These are phyloP conservation scores for Torymus texanus DNA, from an alignment of 2,888 invertebrate species.

Conservation along the genomic window DNA sequence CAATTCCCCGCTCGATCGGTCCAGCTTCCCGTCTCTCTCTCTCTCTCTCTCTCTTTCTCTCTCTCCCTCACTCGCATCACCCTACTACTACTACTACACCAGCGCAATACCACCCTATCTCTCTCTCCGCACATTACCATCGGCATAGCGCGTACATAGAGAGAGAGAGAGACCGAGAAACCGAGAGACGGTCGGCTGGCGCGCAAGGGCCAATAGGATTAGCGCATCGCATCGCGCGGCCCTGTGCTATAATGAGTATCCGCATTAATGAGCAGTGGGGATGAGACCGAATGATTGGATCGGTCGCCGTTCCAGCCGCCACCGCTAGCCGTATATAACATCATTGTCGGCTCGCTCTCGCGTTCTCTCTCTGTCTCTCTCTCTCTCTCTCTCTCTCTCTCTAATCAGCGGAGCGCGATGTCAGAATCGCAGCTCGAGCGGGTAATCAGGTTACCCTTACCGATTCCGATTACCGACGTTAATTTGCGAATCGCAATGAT, in stretches of 20 bases:
- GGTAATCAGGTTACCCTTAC: conserved; percentile 71
- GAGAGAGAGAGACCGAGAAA: too few species aligned
- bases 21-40: too few species aligned
- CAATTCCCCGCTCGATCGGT: too few species aligned
- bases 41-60: too few species aligned
- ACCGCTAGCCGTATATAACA: conserved; percentile 58
- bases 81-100: too few species aligned
- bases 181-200: too few species aligned
- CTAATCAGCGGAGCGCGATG: conserved; percentile 69
- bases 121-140: background rate
- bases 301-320: conserved; percentile 57
- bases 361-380: conserved; percentile 55
- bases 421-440: conserved; percentile 67
- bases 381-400: conserved; percentile 53
- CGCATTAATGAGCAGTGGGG: conserved; percentile 64
- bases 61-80: too few species aligned
- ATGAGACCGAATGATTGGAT: conserved; percentile 58
- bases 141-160: background rate
- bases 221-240: conserved; percentile 56
- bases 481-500: conserved; percentile 72
- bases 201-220: conserved; percentile 59
- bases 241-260: conserved; percentile 62
- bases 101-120: too few species aligned
- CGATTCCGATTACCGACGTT: conserved; percentile 72
- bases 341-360: conserved; percentile 58